Evolutionary conservation across 1,140 invertebrate genomes (phyloP).

Genomic region (Aricia agestis): DNA sequence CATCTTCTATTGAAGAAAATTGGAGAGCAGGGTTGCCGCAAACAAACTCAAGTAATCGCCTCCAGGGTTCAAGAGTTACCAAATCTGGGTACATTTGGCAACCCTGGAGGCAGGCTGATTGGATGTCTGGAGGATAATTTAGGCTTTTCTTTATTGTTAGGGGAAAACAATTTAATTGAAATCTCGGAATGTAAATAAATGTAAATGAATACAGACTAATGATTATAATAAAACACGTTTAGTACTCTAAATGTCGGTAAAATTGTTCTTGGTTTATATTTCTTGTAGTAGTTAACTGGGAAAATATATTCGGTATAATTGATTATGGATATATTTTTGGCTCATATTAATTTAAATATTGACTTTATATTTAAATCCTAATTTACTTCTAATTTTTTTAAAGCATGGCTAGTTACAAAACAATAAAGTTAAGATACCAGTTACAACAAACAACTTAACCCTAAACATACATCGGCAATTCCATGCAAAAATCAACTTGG

Average conservation of each 20-base stretch:
- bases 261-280: not conserved
- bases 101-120: not conserved
- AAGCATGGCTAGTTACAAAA: too few relatives aligned
- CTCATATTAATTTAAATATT: too few relatives aligned
- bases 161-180: conserved; percentile 2
- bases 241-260: not conserved
- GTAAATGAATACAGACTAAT: conserved; percentile 1
- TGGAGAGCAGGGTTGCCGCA: not conserved
- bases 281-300: too few relatives aligned
- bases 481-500: not conserved
- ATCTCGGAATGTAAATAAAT: conserved; percentile 3
- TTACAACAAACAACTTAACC: not conserved
- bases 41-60: not conserved
- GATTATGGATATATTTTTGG: too few relatives aligned
- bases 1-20: not conserved
- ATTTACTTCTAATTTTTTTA: too few relatives aligned
- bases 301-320: too few relatives aligned
- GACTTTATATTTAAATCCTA: too few relatives aligned
- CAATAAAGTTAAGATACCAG: too few relatives aligned
- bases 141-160: conserved; percentile 1
- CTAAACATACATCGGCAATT: not conserved
- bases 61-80: too few relatives aligned
- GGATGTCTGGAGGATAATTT: not conserved
- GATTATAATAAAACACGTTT: not conserved
- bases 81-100: not conserved